Base-by-base conservation (phyloP, 2,113 vertebrate species). In the Spermophilus dauricus region DNA sequence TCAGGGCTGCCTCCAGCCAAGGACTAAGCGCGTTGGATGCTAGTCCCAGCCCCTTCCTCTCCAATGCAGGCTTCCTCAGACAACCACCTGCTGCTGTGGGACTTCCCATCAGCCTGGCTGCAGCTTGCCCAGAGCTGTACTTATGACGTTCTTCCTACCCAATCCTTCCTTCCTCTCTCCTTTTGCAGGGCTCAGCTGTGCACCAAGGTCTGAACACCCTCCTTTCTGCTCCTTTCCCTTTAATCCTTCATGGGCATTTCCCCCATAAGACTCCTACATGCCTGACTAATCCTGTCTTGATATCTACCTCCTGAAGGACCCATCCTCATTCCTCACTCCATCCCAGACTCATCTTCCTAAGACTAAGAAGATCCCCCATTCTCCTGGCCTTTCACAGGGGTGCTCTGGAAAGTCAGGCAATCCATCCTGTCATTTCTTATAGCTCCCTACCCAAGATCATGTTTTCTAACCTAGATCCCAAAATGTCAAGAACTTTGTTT, bases 401-500 rank as follows among this genome's bases (percentile, higher is more conserved):
- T 12, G 87, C 65, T 89, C 51, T 87, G 82, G 63, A 45, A 58
- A 77, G 56, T 65, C 28, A 9, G 26, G 76, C 2, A 84, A 80
- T 48, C 93, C 20, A 91, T 69, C 20, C 51, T 89, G 30, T 95
- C 75, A 92, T 95, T 97, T 97, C 70, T 89, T 48, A 86, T 0
- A 95, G 92, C 80, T 81, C 69, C 51, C 73, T 95, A n/a, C 65
- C 34, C 84, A 89, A 96, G 81, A 84, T 76, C 78, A 77, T 95
- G 91, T 91, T 97, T 97, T 80, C 48, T 1, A 96, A 86, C 84
- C 92, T 95, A 90, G 80, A 96, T 90, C 77, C 92, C 89, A 77
- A 97, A 96, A 87, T 95, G 81, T 85, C 96, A 97, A 94, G 84
- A 95, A 91, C 95, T 96, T 96, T 96, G 92, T 89, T 97, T 96